Percentiles rank a stretch among this genome's conserved stretches.
Evolutionary conservation across 35 echinoderm and acorn worm genomes (phyloP).

Genomic region (Ophioderma brevispina): DNA sequence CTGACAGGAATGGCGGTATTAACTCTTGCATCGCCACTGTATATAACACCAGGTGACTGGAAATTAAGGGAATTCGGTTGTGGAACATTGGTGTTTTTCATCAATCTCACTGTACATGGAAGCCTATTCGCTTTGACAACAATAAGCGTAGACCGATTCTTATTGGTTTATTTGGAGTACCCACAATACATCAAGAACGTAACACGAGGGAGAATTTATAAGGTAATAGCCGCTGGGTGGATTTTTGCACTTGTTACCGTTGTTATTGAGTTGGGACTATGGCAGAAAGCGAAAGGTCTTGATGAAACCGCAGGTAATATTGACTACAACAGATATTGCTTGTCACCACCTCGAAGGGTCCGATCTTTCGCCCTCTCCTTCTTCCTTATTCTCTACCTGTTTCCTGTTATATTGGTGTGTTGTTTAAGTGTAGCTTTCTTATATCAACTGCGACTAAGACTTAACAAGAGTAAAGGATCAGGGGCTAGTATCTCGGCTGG

Average conservation of each 20-base stretch:
- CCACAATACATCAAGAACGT: background rate
- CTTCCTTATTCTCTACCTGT: background rate
- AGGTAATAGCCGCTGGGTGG: constrained; percentile 14
- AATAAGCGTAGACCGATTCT: constrained; percentile 18
- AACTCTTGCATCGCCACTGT: background rate
- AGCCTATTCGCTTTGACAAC: constrained; percentile 14
- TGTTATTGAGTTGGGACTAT: background rate
- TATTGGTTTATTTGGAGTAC: too few species aligned
- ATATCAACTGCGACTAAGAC: background rate
- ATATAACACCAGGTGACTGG: background rate
- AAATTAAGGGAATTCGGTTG: background rate
- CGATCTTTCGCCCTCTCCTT: background rate
- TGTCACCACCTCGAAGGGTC: constrained; percentile 1
- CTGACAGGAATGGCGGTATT: background rate
- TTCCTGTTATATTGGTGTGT: background rate
- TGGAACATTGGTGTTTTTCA: background rate
- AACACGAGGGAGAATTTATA: background rate
- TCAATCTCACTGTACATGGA: background rate
- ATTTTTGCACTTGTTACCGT: background rate
- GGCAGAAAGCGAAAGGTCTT: background rate
- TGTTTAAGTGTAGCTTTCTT: background rate
- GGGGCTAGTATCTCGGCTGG: background rate
- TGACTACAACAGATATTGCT: background rate
- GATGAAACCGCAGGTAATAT: constrained; percentile 3
- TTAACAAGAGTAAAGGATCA: background rate